Conservation (phyloP, 2,888 invertebrate species). For the Lutraria lutraria region DNA sequence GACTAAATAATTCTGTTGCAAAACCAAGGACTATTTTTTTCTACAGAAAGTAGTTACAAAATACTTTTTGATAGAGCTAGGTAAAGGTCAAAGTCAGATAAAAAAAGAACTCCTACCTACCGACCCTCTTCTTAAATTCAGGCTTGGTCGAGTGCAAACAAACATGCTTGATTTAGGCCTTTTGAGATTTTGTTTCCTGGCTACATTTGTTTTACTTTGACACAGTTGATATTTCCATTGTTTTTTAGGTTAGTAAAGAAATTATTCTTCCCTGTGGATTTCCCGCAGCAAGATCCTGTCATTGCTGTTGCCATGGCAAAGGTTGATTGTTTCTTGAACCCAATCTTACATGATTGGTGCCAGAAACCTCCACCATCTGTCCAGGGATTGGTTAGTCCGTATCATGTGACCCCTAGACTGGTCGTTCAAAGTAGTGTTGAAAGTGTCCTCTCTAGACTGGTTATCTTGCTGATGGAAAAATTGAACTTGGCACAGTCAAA, state of each 20-base stretch:
- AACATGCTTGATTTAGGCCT: too few species aligned
- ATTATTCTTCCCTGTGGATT: slow-evolving; percentile 86
- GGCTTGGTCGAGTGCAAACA: too few species aligned
- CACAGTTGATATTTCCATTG: too few species aligned
- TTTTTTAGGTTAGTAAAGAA: slow-evolving; percentile 85
- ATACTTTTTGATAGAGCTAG: too few species aligned
- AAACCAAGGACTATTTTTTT: too few species aligned
- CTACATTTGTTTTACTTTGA: too few species aligned
- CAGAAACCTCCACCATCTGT: slow-evolving; percentile 87
- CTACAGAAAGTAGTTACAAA: too few species aligned
- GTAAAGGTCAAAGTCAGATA: too few species aligned
- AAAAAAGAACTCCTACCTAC: too few species aligned
- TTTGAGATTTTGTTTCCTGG: too few species aligned
- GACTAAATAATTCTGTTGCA: too few species aligned
- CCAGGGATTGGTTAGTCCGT: slow-evolving; percentile 88
- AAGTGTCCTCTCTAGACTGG: slow-evolving; percentile 89
- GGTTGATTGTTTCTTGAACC: slow-evolving; percentile 82
- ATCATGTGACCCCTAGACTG: slow-evolving; percentile 76
- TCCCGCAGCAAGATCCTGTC: slow-evolving; percentile 88
- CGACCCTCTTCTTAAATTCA: too few species aligned
- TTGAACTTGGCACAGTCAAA: slow-evolving; percentile 90
- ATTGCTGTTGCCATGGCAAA: slow-evolving; percentile 88
- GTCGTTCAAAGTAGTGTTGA: slow-evolving; percentile 85
- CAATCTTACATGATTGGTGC: slow-evolving; percentile 84
- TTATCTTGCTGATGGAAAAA: slow-evolving; percentile 88